Evolutionary conservation across 2,797 vertebrate genomes (phyloP), one percentile per base, ranked within the genome.

Genomic region (Crenichthys baileyi): DNA sequence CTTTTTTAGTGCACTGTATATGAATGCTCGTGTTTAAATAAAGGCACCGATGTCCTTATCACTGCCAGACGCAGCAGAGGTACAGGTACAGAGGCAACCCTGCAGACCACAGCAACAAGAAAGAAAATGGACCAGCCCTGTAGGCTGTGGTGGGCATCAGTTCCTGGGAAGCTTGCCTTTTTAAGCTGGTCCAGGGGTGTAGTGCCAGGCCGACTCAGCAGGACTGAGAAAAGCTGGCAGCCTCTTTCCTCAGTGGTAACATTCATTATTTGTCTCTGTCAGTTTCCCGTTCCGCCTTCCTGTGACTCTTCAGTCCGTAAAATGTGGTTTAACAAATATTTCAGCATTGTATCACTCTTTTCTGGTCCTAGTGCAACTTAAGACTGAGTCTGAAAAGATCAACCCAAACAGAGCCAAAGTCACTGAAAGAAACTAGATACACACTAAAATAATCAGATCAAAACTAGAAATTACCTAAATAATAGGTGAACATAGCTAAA

Each of bases 201-300:
- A 29, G 46, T 55, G 16, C n/a, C 48, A 73, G 70, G 24, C 48
- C 24, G 4, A 46, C 77, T 63, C 77, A 72, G 77, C 77, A 22
- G 58, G 70, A 72, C 36, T 13, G 31, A 51, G 29, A 65, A 67
- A 65, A 65, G 70, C 48, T 73, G 48, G 39, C 58, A 73, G 36
- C 36, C 36, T 39, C 16, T 61, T 73, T 73, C 56, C 31, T 20
- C 46, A 53, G 24, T 50, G n/a, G 48, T 26, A 63, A 46, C 26
- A 41, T 65, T 50, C 12, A 78, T 51, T 26, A 41, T 56, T 73
- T 31, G 36, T 41, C 63, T 72, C 44, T 44, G 56, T 50, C 48
- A 18, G 46, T 41, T 73, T 29, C 53, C 36, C 8, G 50, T 65
- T 41, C 39, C 56, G 11, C 24, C 46, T 63, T 29, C 31, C 16